Evolutionary conservation across 2,797 vertebrate species (phyloP).

Genomic region (Falco biarmicus): DNA sequence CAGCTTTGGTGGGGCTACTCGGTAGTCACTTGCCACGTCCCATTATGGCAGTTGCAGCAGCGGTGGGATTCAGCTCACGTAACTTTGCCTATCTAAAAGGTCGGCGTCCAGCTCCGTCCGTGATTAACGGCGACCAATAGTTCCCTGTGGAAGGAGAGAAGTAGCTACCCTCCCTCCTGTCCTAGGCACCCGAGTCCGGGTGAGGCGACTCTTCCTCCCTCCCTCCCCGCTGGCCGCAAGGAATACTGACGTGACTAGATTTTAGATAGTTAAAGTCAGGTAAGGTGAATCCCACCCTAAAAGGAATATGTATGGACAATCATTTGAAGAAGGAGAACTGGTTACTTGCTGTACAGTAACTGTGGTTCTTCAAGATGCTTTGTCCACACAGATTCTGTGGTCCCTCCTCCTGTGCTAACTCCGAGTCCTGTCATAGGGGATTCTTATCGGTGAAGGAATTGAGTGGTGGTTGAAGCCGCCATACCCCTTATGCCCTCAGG

Average conservation of each 20-base stretch:
- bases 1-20: neutral
- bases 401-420: slow-evolving; percentile 48
- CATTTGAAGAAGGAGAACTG: slow-evolving; percentile 66
- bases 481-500: slow-evolving; percentile 75
- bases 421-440: slow-evolving; percentile 58
- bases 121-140: neutral
- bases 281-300: slow-evolving; percentile 61
- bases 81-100: slow-evolving; percentile 63
- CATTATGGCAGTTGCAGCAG: neutral
- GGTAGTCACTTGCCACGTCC: neutral
- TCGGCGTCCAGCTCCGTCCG: neutral
- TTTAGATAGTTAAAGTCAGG: slow-evolving; percentile 57
- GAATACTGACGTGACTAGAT: neutral
- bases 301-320: slow-evolving; percentile 73
- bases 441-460: slow-evolving; percentile 63
- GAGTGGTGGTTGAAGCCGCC: slow-evolving; percentile 74
- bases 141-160: neutral
- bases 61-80: slow-evolving; percentile 65
- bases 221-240: neutral
- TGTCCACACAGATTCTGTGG: slow-evolving; percentile 73
- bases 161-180: neutral
- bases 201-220: neutral
- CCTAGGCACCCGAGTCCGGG: neutral
- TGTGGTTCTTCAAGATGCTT: slow-evolving; percentile 71
- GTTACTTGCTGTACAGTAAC: slow-evolving; percentile 64